Percentiles rank a stretch among this genome's conserved stretches.
Conservation (phyloP, 2,113 vertebrate genomes). For the Trichomycterus rosablanca region DNA sequence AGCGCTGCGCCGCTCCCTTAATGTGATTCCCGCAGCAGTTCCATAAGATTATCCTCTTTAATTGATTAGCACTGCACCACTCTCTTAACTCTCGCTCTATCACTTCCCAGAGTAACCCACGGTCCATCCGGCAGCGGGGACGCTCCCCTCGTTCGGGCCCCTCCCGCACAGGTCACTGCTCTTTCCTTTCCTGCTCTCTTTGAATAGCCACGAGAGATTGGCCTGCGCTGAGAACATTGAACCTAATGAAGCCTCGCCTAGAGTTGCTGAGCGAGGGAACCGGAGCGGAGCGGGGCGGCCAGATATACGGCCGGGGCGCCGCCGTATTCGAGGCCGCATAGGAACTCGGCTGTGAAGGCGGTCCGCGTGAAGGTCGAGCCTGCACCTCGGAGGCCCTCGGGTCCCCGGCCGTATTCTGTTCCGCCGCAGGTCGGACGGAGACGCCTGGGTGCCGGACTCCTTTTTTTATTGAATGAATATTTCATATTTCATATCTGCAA, state of each 20-base stretch:
- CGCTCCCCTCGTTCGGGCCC: conserved; percentile 22
- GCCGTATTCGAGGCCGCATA: conserved; percentile 18
- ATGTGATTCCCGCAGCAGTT: too few relatives aligned
- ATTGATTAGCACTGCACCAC: too few relatives aligned
- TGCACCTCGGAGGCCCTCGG: conserved; percentile 25
- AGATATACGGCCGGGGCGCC: conserved; percentile 49
- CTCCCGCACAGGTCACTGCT: conserved; percentile 56
- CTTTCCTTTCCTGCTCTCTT: conserved; percentile 42
- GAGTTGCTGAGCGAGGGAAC: conserved; percentile 60
- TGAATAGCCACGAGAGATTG: conserved; percentile 52
- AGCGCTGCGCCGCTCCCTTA: too few relatives aligned
- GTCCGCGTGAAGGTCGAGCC: conserved; percentile 51
- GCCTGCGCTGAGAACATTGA: conserved; percentile 48
- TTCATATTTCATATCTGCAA: conserved; percentile 66
- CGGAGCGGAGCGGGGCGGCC: conserved; percentile 35
- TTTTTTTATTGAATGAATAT: conserved; percentile 50
- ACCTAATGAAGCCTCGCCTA: conserved; percentile 61
- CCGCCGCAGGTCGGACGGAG: conserved; percentile 17
- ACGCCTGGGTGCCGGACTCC: conserved; percentile 13
- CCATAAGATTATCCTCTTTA: too few relatives aligned
- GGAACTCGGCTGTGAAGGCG: conserved; percentile 50
- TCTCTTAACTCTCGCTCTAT: too few relatives aligned
- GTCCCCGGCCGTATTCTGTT: conserved; percentile 16
- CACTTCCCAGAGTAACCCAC: too few relatives aligned
- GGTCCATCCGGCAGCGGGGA: too few relatives aligned